Percentiles rank a stretch among this genome's conserved stretches.
phyloP scores from a whole-genome alignment of 1,140 invertebrate genomes.

The Euglossa dilemma region DNA sequence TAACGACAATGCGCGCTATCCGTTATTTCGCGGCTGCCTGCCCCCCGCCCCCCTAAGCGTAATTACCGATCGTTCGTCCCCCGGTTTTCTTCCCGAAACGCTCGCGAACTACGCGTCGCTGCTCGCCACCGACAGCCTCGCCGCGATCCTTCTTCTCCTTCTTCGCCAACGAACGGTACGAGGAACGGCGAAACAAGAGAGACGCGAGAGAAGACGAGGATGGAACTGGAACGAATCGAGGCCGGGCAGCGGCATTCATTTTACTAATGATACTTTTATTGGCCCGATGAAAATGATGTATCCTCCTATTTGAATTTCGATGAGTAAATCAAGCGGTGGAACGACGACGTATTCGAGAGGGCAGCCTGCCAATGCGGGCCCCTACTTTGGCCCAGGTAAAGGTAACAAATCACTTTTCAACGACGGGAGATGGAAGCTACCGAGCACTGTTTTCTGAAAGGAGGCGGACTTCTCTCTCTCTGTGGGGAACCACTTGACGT shows the following conservation, averaged over 20 bases:
- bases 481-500: conserved; percentile 59
- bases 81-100: background rate
- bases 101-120: too few relatives aligned
- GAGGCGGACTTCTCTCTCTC: conserved; percentile 35
- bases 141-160: too few relatives aligned
- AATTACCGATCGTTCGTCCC: conserved; percentile 44
- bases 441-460: conserved; percentile 64
- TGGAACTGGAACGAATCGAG: conserved; percentile 21
- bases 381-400: conserved; percentile 64
- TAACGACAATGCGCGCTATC: conserved; percentile 25
- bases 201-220: background rate
- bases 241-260: conserved; percentile 19
- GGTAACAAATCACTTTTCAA: conserved; percentile 68
- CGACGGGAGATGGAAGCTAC: conserved; percentile 55
- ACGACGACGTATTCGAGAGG: conserved; percentile 47
- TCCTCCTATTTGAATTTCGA: conserved; percentile 58
- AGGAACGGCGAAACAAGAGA: background rate
- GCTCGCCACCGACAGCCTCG: too few relatives aligned
- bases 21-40: conserved; percentile 13
- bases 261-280: conserved; percentile 51
- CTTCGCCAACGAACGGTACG: too few relatives aligned
- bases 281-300: conserved; percentile 50
- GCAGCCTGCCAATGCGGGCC: conserved; percentile 48
- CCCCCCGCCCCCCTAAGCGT: background rate
- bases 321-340: conserved; percentile 43